A percentile compares a stretch with the other conserved stretches of the same genome.
Conservation (phyloP, 1,140 invertebrate genomes). For the Drosophila lacertosa region DNA sequence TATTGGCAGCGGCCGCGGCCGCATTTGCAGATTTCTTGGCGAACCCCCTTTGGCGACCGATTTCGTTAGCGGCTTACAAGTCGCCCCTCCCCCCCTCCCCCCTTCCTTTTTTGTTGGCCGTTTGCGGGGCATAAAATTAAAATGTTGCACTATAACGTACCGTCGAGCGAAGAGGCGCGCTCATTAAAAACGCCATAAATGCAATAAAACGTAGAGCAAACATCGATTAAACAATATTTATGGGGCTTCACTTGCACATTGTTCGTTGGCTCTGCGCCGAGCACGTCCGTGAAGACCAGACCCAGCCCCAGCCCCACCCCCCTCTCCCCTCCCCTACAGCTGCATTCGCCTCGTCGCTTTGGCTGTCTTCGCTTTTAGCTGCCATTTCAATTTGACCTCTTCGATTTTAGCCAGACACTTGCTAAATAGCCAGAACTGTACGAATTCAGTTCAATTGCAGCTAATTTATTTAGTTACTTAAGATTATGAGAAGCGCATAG, state of each 20-base stretch:
- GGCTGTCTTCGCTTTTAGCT: constrained; percentile 3
- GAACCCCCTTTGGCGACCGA: constrained; percentile 4
- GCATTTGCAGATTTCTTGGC: constrained; percentile 48
- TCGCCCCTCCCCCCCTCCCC: no score
- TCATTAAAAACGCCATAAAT: constrained; percentile 84
- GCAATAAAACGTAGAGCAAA: constrained; percentile 84
- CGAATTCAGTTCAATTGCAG: background rate
- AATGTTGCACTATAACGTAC: constrained; percentile 68
- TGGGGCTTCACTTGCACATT: constrained; percentile 84
- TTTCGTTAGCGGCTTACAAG: constrained; percentile 53
- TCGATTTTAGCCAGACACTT: constrained; percentile 17
- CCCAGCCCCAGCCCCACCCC: constrained; percentile 2
- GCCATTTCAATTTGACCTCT: constrained; percentile 32
- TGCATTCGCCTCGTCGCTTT: background rate
- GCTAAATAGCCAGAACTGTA: constrained; percentile 32
- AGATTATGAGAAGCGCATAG: background rate
- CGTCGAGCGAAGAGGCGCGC: constrained; percentile 51
- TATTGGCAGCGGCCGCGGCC: constrained; percentile 36
- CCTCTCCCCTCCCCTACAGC: background rate
- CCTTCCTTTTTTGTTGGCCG: no score
- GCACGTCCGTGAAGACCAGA: constrained; percentile 47
- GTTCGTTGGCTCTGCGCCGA: constrained; percentile 73
- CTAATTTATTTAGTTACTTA: background rate
- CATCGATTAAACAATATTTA: constrained; percentile 84
- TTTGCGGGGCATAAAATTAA: constrained; percentile 76